Base-by-base conservation (phyloP, 2,888 invertebrate species). In the Anarsia innoxiella region DNA sequence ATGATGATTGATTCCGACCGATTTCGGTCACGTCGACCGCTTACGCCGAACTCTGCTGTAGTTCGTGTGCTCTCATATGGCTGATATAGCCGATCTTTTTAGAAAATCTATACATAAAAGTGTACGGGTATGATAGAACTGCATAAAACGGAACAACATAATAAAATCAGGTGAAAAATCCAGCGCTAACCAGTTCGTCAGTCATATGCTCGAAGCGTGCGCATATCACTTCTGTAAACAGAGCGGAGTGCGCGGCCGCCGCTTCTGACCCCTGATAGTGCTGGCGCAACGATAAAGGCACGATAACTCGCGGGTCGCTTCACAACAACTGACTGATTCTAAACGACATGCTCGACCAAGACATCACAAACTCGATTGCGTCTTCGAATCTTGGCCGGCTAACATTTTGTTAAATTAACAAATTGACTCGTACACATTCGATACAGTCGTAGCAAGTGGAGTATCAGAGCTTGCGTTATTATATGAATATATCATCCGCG, bases 131-230 rank as follows among this genome's bases (percentile, higher is more conserved):
- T n/a, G n/a, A n/a, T n/a, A n/a, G n/a, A n/a, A n/a, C n/a, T n/a
- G n/a, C n/a, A n/a, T n/a, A n/a, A n/a, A n/a, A n/a, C n/a, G n/a
- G n/a, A n/a, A n/a, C n/a, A n/a, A n/a, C n/a, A n/a, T n/a, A n/a
- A n/a, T n/a, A n/a, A n/a, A 9, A 25, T 25, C 27, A 28, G 32
- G 37, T 38, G 29, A 23, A 28, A 4, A 23, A 28, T 23, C 25
- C 16, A 10, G 35, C 16, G 11, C 15, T n/a, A 39, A 26, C 35
- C n/a, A 25, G 26, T 8, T 11, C 2, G 5, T 45, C 53, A 51
- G 66, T 69, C 78, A 78, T 75, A 71, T 70, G 63, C 51, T 55
- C 56, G 65, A 56, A 71, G 77, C 78, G 76, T 79, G 79, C 67
- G 59, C 60, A 50, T 59, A 59, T 66, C 57, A 47, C 44, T 48